Evolutionary conservation across 1,140 invertebrate species (phyloP).

Genomic region (Lordiphosa collinella): DNA sequence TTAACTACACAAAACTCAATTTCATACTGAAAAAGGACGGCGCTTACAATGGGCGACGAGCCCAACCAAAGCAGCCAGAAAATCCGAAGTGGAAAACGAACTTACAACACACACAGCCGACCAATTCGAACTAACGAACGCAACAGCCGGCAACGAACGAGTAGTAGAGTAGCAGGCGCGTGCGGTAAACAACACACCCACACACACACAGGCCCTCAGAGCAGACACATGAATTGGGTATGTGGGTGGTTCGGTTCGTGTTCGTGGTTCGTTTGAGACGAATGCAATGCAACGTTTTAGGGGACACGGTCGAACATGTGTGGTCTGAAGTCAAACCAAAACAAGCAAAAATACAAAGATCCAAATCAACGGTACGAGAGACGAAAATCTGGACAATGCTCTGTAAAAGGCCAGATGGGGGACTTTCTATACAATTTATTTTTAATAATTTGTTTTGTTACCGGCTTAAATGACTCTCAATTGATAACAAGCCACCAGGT

Average conservation of each 20-base stretch:
- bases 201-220: slow-evolving; percentile 18
- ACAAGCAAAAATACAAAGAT: slow-evolving; percentile 21
- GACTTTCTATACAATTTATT: too few relatives aligned
- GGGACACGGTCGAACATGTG: slow-evolving; percentile 45
- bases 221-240: slow-evolving; percentile 2
- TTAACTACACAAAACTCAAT: slow-evolving; percentile 80
- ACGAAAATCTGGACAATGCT: neutral
- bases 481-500: too few relatives aligned
- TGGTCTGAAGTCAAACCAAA: slow-evolving; percentile 57
- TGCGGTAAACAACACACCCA: slow-evolving; percentile 66
- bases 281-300: slow-evolving; percentile 10
- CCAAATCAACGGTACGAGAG: too few relatives aligned
- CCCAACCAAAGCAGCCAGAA: slow-evolving; percentile 32
- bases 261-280: slow-evolving; percentile 31
- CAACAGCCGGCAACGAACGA: slow-evolving; percentile 68
- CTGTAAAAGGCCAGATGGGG: too few relatives aligned
- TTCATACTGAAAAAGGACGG: slow-evolving; percentile 79
- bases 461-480: too few relatives aligned
- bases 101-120: slow-evolving; percentile 56
- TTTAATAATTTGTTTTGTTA: too few relatives aligned
- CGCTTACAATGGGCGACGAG: slow-evolving; percentile 60
- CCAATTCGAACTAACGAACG: slow-evolving; percentile 67
- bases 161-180: slow-evolving; percentile 19
- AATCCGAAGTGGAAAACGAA: slow-evolving; percentile 44
- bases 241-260: slow-evolving; percentile 12